phyloP scores from a whole-genome alignment of 1,140 invertebrate genomes.

The Drosophila tsacasi region DNA sequence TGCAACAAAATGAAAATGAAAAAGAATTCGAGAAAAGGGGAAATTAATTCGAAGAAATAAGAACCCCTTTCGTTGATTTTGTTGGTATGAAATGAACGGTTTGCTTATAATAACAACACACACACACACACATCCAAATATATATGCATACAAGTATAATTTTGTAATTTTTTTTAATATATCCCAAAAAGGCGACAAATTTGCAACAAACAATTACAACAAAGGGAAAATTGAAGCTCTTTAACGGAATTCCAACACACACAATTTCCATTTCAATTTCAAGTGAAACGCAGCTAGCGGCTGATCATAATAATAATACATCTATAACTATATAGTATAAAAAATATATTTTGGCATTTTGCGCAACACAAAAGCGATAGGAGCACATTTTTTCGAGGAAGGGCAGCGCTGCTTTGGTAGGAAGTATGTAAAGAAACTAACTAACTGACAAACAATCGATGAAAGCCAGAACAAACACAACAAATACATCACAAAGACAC shows the following conservation, averaged over 20 bases:
- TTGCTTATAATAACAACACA: slow-evolving; percentile 76
- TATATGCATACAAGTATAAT: slow-evolving; percentile 14
- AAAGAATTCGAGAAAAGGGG: slow-evolving; percentile 28
- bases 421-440: slow-evolving; percentile 68
- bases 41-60: slow-evolving; percentile 32
- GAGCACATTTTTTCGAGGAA: slow-evolving; percentile 19
- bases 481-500: slow-evolving; percentile 11
- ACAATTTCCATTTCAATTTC: slow-evolving; percentile 43
- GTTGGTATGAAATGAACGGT: slow-evolving; percentile 78
- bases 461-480: slow-evolving; percentile 30
- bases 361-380: slow-evolving; percentile 25
- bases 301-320: slow-evolving; percentile 23
- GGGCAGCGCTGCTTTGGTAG: slow-evolving; percentile 77
- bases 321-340: not conserved
- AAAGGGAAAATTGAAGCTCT: slow-evolving; percentile 41
- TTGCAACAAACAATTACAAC: slow-evolving; percentile 53
- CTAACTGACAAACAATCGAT: slow-evolving; percentile 53
- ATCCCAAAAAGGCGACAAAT: slow-evolving; percentile 21
- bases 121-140: slow-evolving; percentile 31
- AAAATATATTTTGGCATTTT: slow-evolving; percentile 21
- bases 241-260: slow-evolving; percentile 24
- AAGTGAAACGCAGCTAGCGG: slow-evolving; percentile 37
- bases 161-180: slow-evolving; percentile 6
- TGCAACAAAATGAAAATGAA: slow-evolving; percentile 6
- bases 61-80: slow-evolving; percentile 64